Percentiles rank a stretch among this genome's conserved stretches.
These are phyloP conservation scores for Garra rufa DNA, from an alignment of 2,113 vertebrate genomes.

Conservation along the genomic window DNA sequence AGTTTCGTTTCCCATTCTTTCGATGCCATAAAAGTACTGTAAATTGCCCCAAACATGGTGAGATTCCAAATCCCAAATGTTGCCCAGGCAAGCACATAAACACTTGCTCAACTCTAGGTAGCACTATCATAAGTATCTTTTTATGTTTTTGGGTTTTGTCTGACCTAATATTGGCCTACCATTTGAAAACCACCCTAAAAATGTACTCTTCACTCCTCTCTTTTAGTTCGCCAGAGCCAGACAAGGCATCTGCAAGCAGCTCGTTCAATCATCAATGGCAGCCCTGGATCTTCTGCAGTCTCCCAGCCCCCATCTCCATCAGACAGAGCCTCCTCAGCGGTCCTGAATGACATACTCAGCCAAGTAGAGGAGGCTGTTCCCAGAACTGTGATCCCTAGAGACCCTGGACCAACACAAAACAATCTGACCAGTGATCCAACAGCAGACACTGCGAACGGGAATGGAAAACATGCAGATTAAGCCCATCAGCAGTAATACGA, in stretches of 20 bases:
- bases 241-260: conserved; percentile 84
- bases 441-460: neutral
- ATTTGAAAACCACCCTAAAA: neutral
- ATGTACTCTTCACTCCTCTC: neutral
- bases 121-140: no score
- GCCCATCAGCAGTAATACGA: neutral
- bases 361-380: conserved; percentile 29
- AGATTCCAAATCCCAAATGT: no score
- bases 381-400: conserved; percentile 15
- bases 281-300: conserved; percentile 44
- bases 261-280: conserved; percentile 77
- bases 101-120: neutral
- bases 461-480: conserved; percentile 22
- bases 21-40: no score
- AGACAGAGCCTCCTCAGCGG: conserved; percentile 41
- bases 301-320: conserved; percentile 33
- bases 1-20: no score
- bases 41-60: no score
- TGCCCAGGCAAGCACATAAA: no score
- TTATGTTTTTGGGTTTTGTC: no score
- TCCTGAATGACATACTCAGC: conserved; percentile 48
- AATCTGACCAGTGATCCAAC: neutral
- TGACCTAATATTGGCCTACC: neutral
- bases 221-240: conserved; percentile 84
- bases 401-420: neutral